phyloP scores from a whole-genome alignment of 2,888 invertebrate genomes.

The Dynastes maya region DNA sequence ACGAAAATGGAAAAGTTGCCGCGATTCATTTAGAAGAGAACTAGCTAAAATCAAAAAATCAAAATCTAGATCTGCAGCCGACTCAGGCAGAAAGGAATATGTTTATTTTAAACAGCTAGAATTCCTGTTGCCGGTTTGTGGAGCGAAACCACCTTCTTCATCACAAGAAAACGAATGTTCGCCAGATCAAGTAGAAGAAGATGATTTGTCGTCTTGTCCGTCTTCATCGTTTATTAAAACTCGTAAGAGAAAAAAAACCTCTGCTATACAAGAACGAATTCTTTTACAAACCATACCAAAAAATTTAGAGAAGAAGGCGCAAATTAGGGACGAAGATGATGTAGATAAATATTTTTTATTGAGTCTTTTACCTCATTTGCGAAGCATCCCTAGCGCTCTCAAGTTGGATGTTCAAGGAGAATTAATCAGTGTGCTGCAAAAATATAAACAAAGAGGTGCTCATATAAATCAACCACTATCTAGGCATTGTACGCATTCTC shows the following conservation, averaged over 20 bases:
- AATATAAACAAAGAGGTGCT: not conserved
- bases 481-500: not conserved
- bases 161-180: not conserved
- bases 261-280: not conserved
- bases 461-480: not conserved
- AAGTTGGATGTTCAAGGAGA: not conserved
- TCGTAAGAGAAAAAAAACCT: not conserved
- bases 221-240: not conserved
- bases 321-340: not conserved
- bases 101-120: not conserved
- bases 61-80: not conserved
- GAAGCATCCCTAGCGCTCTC: not conserved
- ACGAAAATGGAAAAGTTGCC: not conserved
- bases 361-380: not conserved
- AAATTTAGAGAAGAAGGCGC: not conserved
- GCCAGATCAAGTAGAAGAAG: not conserved
- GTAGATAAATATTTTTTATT: not conserved
- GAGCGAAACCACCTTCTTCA: not conserved
- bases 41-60: not conserved
- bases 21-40: not conserved
- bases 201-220: not conserved
- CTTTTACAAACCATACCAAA: not conserved
- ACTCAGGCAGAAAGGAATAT: not conserved
- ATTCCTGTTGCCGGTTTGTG: not conserved
- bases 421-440: not conserved